Evolutionary conservation across 1,140 invertebrate genomes (phyloP).

Genomic region (Aporrectodea caliginosa): DNA sequence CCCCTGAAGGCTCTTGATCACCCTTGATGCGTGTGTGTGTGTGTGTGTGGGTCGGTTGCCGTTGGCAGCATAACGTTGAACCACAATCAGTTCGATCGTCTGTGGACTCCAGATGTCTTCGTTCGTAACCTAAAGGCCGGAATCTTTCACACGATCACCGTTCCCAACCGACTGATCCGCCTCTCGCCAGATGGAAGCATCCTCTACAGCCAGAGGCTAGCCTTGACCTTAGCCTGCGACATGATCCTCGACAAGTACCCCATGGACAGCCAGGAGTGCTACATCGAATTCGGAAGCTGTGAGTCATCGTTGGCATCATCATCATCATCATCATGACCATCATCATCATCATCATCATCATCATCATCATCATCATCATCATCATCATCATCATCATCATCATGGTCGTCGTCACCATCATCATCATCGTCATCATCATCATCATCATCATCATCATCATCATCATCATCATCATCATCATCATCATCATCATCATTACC

Average conservation of each 20-base stretch:
- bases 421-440: no score
- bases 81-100: slow-evolving; percentile 46
- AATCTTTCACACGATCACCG: slow-evolving; percentile 40
- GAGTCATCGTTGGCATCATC: slow-evolving; percentile 30
- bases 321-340: background rate
- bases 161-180: slow-evolving; percentile 64
- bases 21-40: no score
- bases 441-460: no score
- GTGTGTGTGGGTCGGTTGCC: no score
- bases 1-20: no score
- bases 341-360: background rate
- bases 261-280: slow-evolving; percentile 87
- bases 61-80: slow-evolving; percentile 18
- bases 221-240: slow-evolving; percentile 64
- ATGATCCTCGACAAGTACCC: slow-evolving; percentile 95
- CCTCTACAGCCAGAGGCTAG: slow-evolving; percentile 58
- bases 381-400: background rate
- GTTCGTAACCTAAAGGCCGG: slow-evolving; percentile 66
- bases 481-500: no score
- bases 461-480: no score
- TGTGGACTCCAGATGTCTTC: slow-evolving; percentile 66
- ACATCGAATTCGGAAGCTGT: slow-evolving; percentile 85
- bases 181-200: slow-evolving; percentile 63
- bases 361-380: background rate
- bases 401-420: background rate